Base-by-base conservation (phyloP, 2,113 vertebrate genomes). In the Cyanoliseus patagonus region DNA sequence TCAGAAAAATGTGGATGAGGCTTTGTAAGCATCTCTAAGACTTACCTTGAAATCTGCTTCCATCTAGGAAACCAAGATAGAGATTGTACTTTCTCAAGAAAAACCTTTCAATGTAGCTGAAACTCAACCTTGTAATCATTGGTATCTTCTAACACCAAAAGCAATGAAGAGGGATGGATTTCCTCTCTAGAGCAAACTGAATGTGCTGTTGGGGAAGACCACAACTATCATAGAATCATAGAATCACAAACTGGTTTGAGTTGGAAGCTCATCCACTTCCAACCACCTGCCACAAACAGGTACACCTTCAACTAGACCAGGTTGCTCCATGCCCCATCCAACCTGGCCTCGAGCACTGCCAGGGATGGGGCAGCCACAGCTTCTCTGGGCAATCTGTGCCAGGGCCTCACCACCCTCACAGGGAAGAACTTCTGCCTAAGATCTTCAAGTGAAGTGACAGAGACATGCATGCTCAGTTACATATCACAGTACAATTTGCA, bases 401-500 rank as follows among this genome's bases (percentile, higher is more conserved):
- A 57, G 55, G 19, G 55, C 31, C 31, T 57, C 19, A 22, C 11
- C 55, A 33, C 31, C 55, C 19, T n/a, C 53, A 57, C 31, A 13
- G 11, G 11, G 31, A 13, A 57, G 31, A 57, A 20, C 18, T 33
- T 33, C 53, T 57, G 31, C 31, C 53, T 33, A 20, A 33, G 30
- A 55, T 12, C 18, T 33, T n/a, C n/a, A 55, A 55, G 30, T 33
- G 18, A 55, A 11, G 30, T 55, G 53, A 33, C 31, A 55, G 46
- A 42, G 33, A 11, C 0, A 0, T 17, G 13, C n/a, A 4, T 24
- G 20, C 9, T 73, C 14, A 9, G 7, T 79, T 52, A 22, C 9
- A 2, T 17, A 5, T 35, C 23, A 47, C 30, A 57, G 18, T 47
- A 30, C 2, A 3, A 64, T 80, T 75, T 74, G 27, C 27, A 42